Evolutionary conservation across 2,888 invertebrate species (phyloP), one percentile per base, ranked within the genome.

Genomic region (Tetranychus piercei): DNA sequence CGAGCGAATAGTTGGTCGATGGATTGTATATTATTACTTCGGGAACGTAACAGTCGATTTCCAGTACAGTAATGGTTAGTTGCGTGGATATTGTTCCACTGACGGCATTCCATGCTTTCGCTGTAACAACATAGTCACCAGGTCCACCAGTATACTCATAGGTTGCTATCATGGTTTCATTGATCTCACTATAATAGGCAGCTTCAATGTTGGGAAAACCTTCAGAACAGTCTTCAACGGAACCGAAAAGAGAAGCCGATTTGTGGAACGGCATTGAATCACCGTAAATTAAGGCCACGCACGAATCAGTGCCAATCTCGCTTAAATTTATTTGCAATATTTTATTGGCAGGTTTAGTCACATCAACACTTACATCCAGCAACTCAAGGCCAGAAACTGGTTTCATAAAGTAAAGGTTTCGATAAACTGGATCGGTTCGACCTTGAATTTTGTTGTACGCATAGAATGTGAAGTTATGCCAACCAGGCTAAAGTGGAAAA

Each of bases 401-500:
- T 69, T 78, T 77, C 78, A 79, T 77, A 1, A 79, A 71, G 73
- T 78, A 78, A 43, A 79, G 45, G 22, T 76, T 74, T 34, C 66
- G 71, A 44, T 76, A 34, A 23, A 77, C 74, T 44, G 79, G 79
- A 66, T 77, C 77, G 9, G 79, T 78, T 71, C 76, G 76, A 34
- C 77, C 78, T 74, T 79, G 79, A 8, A 79, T 78, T 72, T 78
- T 77, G 73, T 79, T 79, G 69, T 77, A 79, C 1, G 78, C 79
- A 72, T 77, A 77, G 9, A 79, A 78, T 23, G 78, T 78, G 44
- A 79, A 76, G 67, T 79, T 79, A 72, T 79, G 77, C 44, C 77
- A 76, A n/a, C 79, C 79, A 22, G 78, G 75, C 78, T 79, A 23
- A 34, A 71, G 15, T 0, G 15, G 7, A 15, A n/a, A n/a, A n/a